Base-by-base conservation (phyloP, 2,888 invertebrate species). In the Lepidocyrtoides sp. region DNA sequence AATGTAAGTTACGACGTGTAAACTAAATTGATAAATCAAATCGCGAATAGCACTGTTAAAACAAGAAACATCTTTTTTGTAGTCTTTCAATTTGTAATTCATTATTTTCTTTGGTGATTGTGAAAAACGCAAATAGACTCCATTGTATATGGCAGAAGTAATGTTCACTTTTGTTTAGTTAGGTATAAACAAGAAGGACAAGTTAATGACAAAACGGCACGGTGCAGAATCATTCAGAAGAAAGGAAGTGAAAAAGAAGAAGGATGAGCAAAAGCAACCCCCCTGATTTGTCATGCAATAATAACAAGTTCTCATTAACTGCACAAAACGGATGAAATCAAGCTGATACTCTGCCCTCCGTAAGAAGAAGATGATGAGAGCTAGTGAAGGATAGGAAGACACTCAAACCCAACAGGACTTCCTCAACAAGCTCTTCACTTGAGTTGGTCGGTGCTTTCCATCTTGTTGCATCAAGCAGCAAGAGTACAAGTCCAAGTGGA, bases 291-390 rank as follows among this genome's bases (percentile, higher is more conserved):
- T 10, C 44, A 44, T 72, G 44, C 75, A 75, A 36, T 41, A 60
- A 82, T 82, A 69, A 81, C 88, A 48, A 69, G 51, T 89, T 77
- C 84, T 89, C 83, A 89, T 89, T 83, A 83, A 89, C 89, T 89
- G 48, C 82, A 79, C 87, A 88, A 81, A 88, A 82, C 29, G 72
- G 44, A 88, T 81, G 88, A 88, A 88, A 81, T 81, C 88, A 88
- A 81, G 81, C 81, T 79, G 48, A 77, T 48, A 75, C 75, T 79
- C n/a, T 32, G 63, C n/a, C n/a, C n/a, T n/a, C n/a, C n/a, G n/a
- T n/a, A 79, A 51, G 60, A 63, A 77, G 63, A 29, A 57, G 36
- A 36, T 4, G 7, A 36, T 36, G 36, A 4, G 36, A 36, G 32
- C 57, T 29, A 87, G 66, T 26, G 36, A 85, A 87, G 32, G 54